phyloP scores from a whole-genome alignment of 2,888 invertebrate species.

The Megamerina dolium region DNA sequence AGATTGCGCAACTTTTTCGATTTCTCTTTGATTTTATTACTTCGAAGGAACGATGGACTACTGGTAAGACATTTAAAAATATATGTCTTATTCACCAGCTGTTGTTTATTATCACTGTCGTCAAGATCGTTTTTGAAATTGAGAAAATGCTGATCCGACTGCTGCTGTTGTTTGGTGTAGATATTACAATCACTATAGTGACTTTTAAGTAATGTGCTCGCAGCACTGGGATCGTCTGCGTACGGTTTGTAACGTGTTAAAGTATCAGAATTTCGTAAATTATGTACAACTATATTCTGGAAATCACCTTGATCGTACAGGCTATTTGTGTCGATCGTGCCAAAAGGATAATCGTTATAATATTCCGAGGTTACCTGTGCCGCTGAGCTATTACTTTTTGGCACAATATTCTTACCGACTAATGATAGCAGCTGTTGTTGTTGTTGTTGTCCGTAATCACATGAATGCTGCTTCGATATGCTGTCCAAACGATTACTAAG shows the following conservation, averaged over 20 bases:
- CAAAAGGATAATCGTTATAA: slow-evolving; percentile 25
- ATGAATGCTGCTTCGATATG: slow-evolving; percentile 41
- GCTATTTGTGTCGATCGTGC: slow-evolving; percentile 5
- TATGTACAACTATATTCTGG: slow-evolving; percentile 31
- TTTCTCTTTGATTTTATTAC: slow-evolving; percentile 48
- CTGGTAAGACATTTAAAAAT: slow-evolving; percentile 49
- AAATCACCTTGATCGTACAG: slow-evolving; percentile 18
- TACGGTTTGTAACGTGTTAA: slow-evolving; percentile 28
- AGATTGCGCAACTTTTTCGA: slow-evolving; percentile 46
- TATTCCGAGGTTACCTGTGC: slow-evolving; percentile 25
- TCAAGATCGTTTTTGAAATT: slow-evolving; percentile 32
- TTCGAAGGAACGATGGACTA: slow-evolving; percentile 47
- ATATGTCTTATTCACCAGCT: slow-evolving; percentile 46
- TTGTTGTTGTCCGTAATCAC: slow-evolving; percentile 26
- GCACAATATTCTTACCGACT: slow-evolving; percentile 21
- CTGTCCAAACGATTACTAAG: slow-evolving; percentile 33
- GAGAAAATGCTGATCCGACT: slow-evolving; percentile 33
- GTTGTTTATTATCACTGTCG: slow-evolving; percentile 37
- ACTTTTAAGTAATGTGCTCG: slow-evolving; percentile 33
- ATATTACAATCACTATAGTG: slow-evolving; percentile 47
- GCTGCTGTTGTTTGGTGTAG: slow-evolving; percentile 38
- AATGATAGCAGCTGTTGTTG: slow-evolving; percentile 21
- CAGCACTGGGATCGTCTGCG: slow-evolving; percentile 14
- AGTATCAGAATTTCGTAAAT: slow-evolving; percentile 37
- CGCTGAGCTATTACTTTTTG: slow-evolving; percentile 16